Base-by-base conservation (phyloP, 2,888 invertebrate genomes). In the Cheilosia variabilis region DNA sequence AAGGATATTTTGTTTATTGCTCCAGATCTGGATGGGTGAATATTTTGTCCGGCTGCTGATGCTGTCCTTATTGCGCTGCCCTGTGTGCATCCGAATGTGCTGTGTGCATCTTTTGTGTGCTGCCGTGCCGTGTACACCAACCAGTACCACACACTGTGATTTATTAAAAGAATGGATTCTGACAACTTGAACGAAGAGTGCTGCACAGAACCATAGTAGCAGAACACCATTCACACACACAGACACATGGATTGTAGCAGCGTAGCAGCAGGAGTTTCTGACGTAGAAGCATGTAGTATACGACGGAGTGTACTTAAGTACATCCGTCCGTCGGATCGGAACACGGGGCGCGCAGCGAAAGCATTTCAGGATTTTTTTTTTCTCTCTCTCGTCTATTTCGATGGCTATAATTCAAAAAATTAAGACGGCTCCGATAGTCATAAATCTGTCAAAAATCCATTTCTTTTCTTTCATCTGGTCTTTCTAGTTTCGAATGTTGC, bases 391-490 rank as follows among this genome's bases (percentile, higher is more conserved):
- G 91, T 91, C 92, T 92, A 91, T 92, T 91, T 91, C 89, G 91
- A 92, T 90, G 90, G 92, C 91, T 90, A 91, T 91, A 91, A 91
- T 92, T 91, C 92, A 91, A 91, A 91, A 90, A 89, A 90, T 90
- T 89, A 91, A 90, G 91, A 92, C 90, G 91, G 92, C 91, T 90
- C 66, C 91, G 91, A 91, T 91, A 92, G 92, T 91, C 91, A 91
- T 91, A 91, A 91, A 91, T 91, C 91, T 91, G 91, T 91, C 91
- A 91, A 91, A 91, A 91, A 91, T 92, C 91, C 92, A 91, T 91
- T 91, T 91, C 91, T 91, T 91, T 86, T 86, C 81, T 75, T 86
- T 81, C 60, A 72, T 73, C 71, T 68, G 72, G 57, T 57, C 69
- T 69, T 71, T 65, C 63, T 63, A 66, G 45, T 69, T 79, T 65